Conservation (phyloP, 2,888 invertebrate species). For the Allolobophora icterica region DNA sequence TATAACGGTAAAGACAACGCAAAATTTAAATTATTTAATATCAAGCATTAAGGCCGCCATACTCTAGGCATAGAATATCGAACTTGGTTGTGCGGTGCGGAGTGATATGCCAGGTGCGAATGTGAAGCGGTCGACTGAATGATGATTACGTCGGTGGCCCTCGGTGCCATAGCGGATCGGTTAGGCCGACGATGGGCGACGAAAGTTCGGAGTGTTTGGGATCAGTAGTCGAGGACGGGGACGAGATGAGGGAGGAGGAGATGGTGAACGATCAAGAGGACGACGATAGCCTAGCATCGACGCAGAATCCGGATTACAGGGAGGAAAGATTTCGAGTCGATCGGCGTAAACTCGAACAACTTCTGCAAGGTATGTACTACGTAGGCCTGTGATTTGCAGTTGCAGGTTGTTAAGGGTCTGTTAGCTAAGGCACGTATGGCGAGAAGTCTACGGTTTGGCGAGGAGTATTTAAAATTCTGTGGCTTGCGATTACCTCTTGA, state of each 20-base stretch:
- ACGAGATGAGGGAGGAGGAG: conserved; percentile 3
- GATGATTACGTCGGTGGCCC: neutral
- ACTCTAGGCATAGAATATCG: neutral
- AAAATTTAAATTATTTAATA: too few relatives aligned
- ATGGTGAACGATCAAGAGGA: neutral
- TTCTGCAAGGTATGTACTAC: conserved; percentile 86
- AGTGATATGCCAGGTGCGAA: conserved; percentile 22
- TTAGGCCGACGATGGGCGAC: conserved; percentile 18
- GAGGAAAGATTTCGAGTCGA: conserved; percentile 84
- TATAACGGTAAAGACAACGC: too few relatives aligned
- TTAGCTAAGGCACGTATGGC: neutral
- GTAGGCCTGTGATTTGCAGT: neutral
- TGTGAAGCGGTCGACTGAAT: neutral
- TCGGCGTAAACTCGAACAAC: conserved; percentile 87
- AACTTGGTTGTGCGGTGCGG: neutral
- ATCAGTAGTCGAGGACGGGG: neutral
- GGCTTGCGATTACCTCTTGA: neutral
- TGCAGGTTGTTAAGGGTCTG: neutral
- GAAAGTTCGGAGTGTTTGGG: conserved; percentile 19
- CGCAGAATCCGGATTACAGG: conserved; percentile 39
- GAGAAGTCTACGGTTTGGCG: neutral
- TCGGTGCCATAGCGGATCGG: conserved; percentile 9
- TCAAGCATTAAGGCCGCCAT: too few relatives aligned
- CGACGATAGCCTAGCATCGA: neutral
- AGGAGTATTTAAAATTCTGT: neutral